These are phyloP conservation scores for Tipula unca DNA, from an alignment of 2,888 invertebrate genomes.

Conservation along the genomic window DNA sequence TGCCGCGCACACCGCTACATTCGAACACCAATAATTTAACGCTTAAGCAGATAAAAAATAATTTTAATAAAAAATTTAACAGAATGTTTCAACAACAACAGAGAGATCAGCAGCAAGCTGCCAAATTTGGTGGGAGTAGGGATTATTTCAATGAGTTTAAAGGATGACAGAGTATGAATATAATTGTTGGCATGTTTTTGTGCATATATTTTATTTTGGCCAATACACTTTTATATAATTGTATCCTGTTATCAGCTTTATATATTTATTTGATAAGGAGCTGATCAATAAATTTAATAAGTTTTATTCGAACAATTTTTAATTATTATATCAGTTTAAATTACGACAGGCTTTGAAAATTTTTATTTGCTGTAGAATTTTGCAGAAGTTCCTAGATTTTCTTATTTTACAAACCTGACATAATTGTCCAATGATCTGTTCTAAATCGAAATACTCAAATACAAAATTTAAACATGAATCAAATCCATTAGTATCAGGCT, in stretches of 20 bases:
- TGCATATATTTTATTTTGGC: background rate
- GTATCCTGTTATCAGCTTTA: too few species aligned
- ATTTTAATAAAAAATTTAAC: constrained; percentile 9
- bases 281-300: too few species aligned
- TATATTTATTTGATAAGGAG: too few species aligned
- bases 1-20: background rate
- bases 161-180: constrained; percentile 29
- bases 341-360: background rate
- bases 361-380: background rate
- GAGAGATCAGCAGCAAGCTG: background rate
- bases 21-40: constrained; percentile 9
- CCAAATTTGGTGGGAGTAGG: background rate
- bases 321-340: too few species aligned
- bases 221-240: background rate
- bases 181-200: background rate
- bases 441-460: too few species aligned
- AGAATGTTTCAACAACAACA: background rate
- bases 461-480: too few species aligned
- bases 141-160: constrained; percentile 18
- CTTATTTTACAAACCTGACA: too few species aligned
- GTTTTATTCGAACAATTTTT: too few species aligned
- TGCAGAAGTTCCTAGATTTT: too few species aligned
- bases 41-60: constrained; percentile 14
- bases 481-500: too few species aligned
- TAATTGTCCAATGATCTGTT: too few species aligned